Percentiles rank a stretch among this genome's conserved stretches.
Conservation (phyloP, 2,888 invertebrate species). For the Prosopocoilus inquinatus region DNA sequence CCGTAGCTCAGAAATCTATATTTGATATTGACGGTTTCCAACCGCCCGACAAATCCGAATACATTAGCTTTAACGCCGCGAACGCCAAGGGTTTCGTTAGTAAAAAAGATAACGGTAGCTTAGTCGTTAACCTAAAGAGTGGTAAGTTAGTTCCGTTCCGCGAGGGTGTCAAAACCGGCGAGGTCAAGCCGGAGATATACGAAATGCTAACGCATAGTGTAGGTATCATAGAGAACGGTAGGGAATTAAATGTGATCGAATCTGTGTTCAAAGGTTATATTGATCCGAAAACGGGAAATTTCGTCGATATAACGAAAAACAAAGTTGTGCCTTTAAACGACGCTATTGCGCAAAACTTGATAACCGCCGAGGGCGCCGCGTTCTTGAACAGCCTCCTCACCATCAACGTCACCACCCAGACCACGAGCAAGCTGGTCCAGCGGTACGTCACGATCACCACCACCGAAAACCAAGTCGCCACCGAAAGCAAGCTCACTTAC, state of each 20-base stretch:
- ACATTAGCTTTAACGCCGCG: slow-evolving; percentile 81
- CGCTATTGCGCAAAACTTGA: slow-evolving; percentile 80
- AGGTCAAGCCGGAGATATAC: slow-evolving; percentile 80
- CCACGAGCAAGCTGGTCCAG: slow-evolving; percentile 81
- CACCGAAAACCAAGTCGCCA: slow-evolving; percentile 54
- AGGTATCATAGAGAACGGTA: slow-evolving; percentile 74
- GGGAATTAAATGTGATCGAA: slow-evolving; percentile 80
- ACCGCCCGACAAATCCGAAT: slow-evolving; percentile 77
- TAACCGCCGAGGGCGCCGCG: slow-evolving; percentile 85
- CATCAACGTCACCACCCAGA: slow-evolving; percentile 84
- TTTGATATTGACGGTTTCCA: slow-evolving; percentile 91
- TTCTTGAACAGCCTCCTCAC: slow-evolving; percentile 81
- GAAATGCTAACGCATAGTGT: slow-evolving; percentile 82
- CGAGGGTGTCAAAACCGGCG: slow-evolving; percentile 75
- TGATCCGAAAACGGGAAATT: slow-evolving; percentile 84
- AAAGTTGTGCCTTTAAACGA: slow-evolving; percentile 77
- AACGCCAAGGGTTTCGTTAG: slow-evolving; percentile 74
- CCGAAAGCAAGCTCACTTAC: slow-evolving; percentile 66
- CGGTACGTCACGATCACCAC: slow-evolving; percentile 76
- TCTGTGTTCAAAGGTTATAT: slow-evolving; percentile 83
- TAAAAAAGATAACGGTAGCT: slow-evolving; percentile 68
- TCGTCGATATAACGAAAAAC: slow-evolving; percentile 71
- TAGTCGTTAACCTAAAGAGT: slow-evolving; percentile 69
- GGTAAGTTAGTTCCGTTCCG: slow-evolving; percentile 75
- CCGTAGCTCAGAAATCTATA: slow-evolving; percentile 82